A percentile compares a stretch with the other conserved stretches of the same genome.
Conservation (phyloP, 2,113 vertebrate genomes). For the Myrmophylax atrothorax region DNA sequence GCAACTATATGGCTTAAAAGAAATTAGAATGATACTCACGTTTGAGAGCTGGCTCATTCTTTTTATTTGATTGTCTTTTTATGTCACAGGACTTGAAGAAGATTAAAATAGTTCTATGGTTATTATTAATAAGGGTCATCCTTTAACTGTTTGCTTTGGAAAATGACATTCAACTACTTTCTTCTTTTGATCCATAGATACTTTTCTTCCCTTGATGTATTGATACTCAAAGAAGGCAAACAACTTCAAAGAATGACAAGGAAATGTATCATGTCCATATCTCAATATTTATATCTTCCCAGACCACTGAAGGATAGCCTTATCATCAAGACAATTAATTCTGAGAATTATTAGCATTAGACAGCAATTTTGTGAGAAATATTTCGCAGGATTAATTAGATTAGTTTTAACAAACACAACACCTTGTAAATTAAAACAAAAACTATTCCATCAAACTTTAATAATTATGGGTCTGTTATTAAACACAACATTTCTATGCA, state of each 20-base stretch:
- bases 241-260: neutral
- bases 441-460: neutral
- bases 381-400: neutral
- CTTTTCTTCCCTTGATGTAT: neutral
- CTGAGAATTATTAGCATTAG: neutral
- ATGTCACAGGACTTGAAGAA: neutral
- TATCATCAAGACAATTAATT: neutral
- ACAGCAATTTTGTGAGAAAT: neutral
- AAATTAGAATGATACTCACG: neutral
- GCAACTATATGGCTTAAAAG: neutral
- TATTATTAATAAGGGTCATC: neutral
- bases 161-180: neutral
- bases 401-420: neutral
- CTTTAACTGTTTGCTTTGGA: neutral
- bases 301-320: neutral
- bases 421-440: neutral
- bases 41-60: neutral
- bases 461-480: neutral
- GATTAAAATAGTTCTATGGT: neutral
- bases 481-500: neutral
- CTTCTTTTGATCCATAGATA: neutral
- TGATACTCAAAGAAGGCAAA: neutral
- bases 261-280: neutral
- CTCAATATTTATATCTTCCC: constrained; percentile 3
- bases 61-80: neutral